Evolutionary conservation across 2,113 vertebrate species (phyloP).

Genomic region (Ophiodon elongatus): DNA sequence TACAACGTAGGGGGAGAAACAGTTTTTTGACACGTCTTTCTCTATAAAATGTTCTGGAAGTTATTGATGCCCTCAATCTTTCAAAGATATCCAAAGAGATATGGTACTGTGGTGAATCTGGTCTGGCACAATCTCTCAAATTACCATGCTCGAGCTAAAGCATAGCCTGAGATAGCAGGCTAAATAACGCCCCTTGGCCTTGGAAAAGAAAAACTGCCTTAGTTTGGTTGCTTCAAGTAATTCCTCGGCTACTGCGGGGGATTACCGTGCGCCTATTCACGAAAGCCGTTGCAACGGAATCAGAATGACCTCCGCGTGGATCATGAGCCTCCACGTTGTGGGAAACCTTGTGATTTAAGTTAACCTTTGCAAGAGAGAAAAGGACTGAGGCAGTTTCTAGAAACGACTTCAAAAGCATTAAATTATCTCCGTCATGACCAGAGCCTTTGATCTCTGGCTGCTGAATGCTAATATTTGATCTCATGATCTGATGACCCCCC

Average conservation of each 20-base stretch:
- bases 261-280: slow-evolving; percentile 13
- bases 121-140: slow-evolving; percentile 14
- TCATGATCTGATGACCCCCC: slow-evolving; percentile 16
- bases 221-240: slow-evolving; percentile 21
- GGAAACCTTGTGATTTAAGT: slow-evolving; percentile 44
- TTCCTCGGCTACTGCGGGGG: slow-evolving; percentile 15
- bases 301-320: slow-evolving; percentile 16
- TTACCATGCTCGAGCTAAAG: slow-evolving; percentile 14
- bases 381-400: neutral
- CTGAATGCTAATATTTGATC: neutral
- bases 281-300: slow-evolving; percentile 8
- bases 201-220: neutral
- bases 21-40: neutral
- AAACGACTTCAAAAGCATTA: slow-evolving; percentile 22
- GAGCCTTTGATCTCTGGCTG: slow-evolving; percentile 17
- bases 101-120: slow-evolving; percentile 45
- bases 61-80: slow-evolving; percentile 1
- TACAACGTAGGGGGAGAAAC: neutral
- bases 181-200: slow-evolving; percentile 30
- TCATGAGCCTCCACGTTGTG: slow-evolving; percentile 7
- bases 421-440: slow-evolving; percentile 10
- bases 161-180: slow-evolving; percentile 1
- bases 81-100: slow-evolving; percentile 8
- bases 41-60: neutral
- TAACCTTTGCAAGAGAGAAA: slow-evolving; percentile 10